Percentiles rank a stretch among this genome's conserved stretches.
Evolutionary conservation across 2,797 vertebrate genomes (phyloP).

Genomic region (Acomys russatus): DNA sequence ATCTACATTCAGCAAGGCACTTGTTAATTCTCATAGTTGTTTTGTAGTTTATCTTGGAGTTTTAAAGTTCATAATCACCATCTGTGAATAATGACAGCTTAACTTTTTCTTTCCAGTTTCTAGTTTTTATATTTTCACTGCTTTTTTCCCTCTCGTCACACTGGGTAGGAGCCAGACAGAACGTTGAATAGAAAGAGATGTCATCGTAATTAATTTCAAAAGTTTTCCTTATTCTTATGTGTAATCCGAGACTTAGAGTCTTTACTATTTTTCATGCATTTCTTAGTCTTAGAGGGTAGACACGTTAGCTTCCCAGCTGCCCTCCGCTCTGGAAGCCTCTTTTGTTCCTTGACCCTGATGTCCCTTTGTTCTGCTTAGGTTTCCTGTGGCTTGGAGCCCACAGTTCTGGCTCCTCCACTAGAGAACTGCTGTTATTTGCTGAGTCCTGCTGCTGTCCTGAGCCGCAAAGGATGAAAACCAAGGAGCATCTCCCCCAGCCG

Average conservation of each 20-base stretch:
- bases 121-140: neutral
- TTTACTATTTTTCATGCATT: neutral
- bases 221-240: neutral
- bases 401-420: neutral
- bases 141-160: neutral
- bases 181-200: neutral
- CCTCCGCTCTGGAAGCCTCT: too few relatives aligned
- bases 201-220: neutral
- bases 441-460: neutral
- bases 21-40: neutral
- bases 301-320: neutral
- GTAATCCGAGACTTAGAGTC: neutral
- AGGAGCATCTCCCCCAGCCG: neutral
- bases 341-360: neutral
- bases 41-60: neutral
- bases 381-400: neutral
- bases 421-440: neutral
- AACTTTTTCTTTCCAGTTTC: neutral
- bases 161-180: neutral
- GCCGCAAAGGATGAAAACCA: neutral
- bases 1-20: neutral
- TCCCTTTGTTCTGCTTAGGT: neutral
- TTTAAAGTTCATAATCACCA: neutral
- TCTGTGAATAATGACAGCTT: neutral
- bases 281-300: neutral